Base-by-base conservation (phyloP, 2,888 invertebrate genomes). In the Cantharis lateralis region DNA sequence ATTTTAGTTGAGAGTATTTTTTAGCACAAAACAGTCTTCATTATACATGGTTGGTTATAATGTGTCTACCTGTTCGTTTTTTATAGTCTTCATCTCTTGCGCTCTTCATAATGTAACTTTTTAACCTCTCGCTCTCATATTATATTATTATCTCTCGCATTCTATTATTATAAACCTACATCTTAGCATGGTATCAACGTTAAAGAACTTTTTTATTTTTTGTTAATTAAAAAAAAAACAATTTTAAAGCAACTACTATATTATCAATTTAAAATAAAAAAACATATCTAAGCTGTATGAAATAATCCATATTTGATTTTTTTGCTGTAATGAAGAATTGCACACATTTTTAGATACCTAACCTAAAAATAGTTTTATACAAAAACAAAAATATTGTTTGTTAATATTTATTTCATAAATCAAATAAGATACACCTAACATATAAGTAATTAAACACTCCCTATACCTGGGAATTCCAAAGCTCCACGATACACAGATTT, bases 11-110 rank as follows among this genome's bases (percentile, higher is more conserved):
- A 48, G 24, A 62, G 24, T 15, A 24, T 73, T 73, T 73, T 73
- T 68, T 73, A 62, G 13, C 18, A n/a, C 69, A 26, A 24, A 66
- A 28, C 20, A 63, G 69, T 69, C 69, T 28, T 73, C 69, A 73
- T 73, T 73, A 73, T 73, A 73, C 68, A 73, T 73, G 62, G 73
- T 68, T 73, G 62, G 73, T 62, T 68, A 73, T 73, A 69, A 73
- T 69, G 69, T 63, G 28, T 73, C 73, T 73, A 73, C 73, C 73
- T 73, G 73, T 73, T 68, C 16, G 63, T 68, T 73, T 73, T 73
- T 73, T 73, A 48, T 73, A 62, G 18, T 28, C 62, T 73, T 73
- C 20, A 48, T 48, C 48, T 48, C 48, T 48, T 48, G n/a, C 48
- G 48, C 48, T 48, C 48, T 48, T 48, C 48, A 48, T n/a, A n/a